These are phyloP conservation scores for Andinoacara biseriatus DNA, from an alignment of 2,113 vertebrate species.

Conservation along the genomic window DNA sequence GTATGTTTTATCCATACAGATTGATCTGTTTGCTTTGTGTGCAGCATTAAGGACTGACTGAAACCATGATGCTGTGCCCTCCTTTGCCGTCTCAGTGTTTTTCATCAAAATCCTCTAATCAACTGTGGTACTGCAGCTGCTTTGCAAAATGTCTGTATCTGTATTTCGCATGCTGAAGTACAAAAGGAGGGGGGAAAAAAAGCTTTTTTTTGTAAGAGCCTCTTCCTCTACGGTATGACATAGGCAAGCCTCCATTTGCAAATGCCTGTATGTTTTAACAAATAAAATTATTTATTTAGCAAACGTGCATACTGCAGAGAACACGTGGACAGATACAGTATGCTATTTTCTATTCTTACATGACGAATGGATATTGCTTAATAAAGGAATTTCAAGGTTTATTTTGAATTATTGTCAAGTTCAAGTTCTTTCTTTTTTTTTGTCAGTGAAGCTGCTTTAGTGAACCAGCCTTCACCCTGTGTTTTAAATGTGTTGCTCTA, in stretches of 20 bases:
- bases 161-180: constrained; percentile 18
- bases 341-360: constrained; percentile 51
- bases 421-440: background rate
- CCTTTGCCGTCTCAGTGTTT: background rate
- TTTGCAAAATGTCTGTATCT: constrained; percentile 17
- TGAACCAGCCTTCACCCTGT: background rate
- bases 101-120: background rate
- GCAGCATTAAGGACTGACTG: constrained; percentile 5
- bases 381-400: constrained; percentile 69
- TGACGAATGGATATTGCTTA: constrained; percentile 51
- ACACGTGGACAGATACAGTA: constrained; percentile 19
- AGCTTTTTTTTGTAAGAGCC: constrained; percentile 19
- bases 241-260: constrained; percentile 21
- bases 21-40: constrained; percentile 22
- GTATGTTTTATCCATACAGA: constrained; percentile 45
- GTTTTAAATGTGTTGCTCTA: background rate
- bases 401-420: background rate
- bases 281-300: constrained; percentile 69
- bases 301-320: constrained; percentile 26
- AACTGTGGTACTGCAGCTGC: constrained; percentile 38
- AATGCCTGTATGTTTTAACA: constrained; percentile 26
- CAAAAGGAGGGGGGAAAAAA: background rate
- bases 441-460: background rate
- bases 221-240: constrained; percentile 7
- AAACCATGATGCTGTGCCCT: background rate